These are phyloP conservation scores for Sula dactylatra DNA, from an alignment of 2,113 vertebrate genomes.

Conservation along the genomic window DNA sequence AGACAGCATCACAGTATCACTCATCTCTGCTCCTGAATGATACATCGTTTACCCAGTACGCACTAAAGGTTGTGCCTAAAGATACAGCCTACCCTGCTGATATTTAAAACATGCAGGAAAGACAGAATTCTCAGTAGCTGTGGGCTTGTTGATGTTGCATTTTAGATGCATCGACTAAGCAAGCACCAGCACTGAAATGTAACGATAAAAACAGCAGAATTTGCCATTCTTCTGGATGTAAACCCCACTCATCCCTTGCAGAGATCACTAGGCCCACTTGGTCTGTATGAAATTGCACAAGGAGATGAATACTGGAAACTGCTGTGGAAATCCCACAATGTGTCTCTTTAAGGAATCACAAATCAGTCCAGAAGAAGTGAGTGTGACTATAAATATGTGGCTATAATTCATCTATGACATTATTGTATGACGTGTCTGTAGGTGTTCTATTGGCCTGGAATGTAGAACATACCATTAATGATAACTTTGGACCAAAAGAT, in stretches of 20 bases:
- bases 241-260: not conserved
- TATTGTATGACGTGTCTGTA: not conserved
- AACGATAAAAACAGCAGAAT: not conserved
- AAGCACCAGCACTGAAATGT: not conserved
- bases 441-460: not conserved
- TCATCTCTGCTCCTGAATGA: not conserved
- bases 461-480: not conserved
- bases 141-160: not conserved
- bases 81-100: not conserved
- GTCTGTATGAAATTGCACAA: not conserved
- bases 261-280: not conserved
- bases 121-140: not conserved
- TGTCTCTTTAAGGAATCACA: not conserved
- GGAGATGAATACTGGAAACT: not conserved
- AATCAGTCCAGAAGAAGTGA: not conserved
- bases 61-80: not conserved
- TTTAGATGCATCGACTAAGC: constrained; percentile 49
- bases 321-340: not conserved
- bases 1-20: not conserved
- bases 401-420: not conserved
- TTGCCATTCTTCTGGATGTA: not conserved
- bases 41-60: not conserved
- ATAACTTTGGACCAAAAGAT: not conserved
- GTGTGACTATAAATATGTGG: not conserved
- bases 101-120: constrained; percentile 10